Conservation (phyloP, 2,797 vertebrate genomes). For the Pseudochromis fuscus region DNA sequence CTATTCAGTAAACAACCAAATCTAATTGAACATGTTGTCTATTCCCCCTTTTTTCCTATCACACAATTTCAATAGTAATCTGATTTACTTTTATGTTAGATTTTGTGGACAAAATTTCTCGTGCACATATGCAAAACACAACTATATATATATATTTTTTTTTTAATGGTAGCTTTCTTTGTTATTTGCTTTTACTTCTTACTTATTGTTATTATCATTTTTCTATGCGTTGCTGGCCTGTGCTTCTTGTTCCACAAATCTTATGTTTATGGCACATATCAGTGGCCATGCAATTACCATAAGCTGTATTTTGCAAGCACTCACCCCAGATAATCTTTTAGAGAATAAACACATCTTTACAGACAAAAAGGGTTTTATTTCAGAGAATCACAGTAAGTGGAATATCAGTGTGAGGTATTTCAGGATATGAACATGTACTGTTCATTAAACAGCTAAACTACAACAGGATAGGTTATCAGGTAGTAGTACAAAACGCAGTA, state of each 20-base stretch:
- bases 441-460: constrained; percentile 46
- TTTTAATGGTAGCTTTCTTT: no score
- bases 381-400: constrained; percentile 31
- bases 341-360: constrained; percentile 21
- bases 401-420: constrained; percentile 77
- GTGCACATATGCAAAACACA: no score
- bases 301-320: not conserved
- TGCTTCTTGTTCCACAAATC: no score
- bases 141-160: no score
- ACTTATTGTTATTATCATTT: not conserved
- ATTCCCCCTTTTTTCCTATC: no score
- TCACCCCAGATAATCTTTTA: not conserved
- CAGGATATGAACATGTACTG: constrained; percentile 58
- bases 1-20: no score
- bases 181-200: no score
- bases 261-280: no score
- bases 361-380: constrained; percentile 68
- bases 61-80: no score
- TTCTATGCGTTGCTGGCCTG: not conserved
- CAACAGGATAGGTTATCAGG: constrained; percentile 20
- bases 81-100: no score
- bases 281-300: not conserved
- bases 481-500: constrained; percentile 60
- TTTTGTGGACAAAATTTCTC: no score
- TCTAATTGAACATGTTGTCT: no score